A percentile compares a stretch with the other conserved stretches of the same genome.
Evolutionary conservation across 2,888 invertebrate genomes (phyloP).

Genomic region (Leptopilina syphax): DNA sequence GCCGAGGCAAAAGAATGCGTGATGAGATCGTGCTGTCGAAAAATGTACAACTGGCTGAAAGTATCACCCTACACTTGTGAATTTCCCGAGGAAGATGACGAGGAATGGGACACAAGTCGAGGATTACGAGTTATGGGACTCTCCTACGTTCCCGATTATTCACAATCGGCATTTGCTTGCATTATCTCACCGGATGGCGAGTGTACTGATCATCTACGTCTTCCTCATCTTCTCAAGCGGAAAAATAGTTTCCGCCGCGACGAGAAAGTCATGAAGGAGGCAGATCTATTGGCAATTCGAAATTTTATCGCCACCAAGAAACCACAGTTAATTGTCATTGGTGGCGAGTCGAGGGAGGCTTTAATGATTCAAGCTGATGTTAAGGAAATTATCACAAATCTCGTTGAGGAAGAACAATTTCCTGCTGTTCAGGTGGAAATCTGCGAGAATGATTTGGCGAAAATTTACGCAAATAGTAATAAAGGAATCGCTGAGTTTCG

Average conservation of each 20-base stretch:
- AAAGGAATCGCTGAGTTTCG: conserved; percentile 92
- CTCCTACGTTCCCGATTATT: conserved; percentile 90
- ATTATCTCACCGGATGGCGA: conserved; percentile 93
- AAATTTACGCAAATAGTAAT: conserved; percentile 94
- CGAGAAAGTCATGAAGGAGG: conserved; percentile 83
- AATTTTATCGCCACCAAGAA: conserved; percentile 93
- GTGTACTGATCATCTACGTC: conserved; percentile 91
- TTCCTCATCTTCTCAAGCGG: conserved; percentile 91
- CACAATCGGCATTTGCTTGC: conserved; percentile 92
- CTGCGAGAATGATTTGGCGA: conserved; percentile 94
- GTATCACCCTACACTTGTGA: conserved; percentile 89
- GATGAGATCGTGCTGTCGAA: conserved; percentile 89
- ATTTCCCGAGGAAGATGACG: conserved; percentile 90
- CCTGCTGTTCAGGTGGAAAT: conserved; percentile 93
- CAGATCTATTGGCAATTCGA: conserved; percentile 83
- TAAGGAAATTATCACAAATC: conserved; percentile 84
- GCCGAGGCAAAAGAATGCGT: conserved; percentile 93
- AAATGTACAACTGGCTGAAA: conserved; percentile 94
- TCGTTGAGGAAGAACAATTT: conserved; percentile 91
- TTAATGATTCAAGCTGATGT: conserved; percentile 89
- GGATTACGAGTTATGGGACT: conserved; percentile 93
- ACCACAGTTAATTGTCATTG: conserved; percentile 95
- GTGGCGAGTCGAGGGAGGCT: conserved; percentile 94
- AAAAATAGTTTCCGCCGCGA: conserved; percentile 85
- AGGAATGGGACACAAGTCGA: conserved; percentile 92